Conservation (phyloP, 2,888 invertebrate genomes). For the Arctia plantaginis region DNA sequence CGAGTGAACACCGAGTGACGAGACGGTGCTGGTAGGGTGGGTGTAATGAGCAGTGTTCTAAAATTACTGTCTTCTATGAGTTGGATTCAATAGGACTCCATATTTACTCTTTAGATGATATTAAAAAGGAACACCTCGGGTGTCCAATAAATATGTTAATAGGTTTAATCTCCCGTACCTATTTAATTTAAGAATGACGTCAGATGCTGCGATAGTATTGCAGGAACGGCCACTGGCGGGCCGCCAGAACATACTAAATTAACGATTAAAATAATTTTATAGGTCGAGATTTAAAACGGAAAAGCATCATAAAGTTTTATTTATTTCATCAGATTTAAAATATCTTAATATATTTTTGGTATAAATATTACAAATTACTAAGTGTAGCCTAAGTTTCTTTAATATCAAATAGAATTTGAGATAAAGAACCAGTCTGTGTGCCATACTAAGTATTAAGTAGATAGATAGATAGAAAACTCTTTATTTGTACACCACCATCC, state of each 20-base stretch:
- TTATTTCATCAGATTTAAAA: constrained; percentile 6
- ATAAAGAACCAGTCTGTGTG: not conserved
- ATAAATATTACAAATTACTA: not conserved
- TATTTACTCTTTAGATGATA: too few species aligned
- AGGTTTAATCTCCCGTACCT: not conserved
- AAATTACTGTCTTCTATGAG: too few species aligned
- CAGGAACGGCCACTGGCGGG: constrained; percentile 3
- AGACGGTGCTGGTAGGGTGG: too few species aligned
- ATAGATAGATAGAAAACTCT: not conserved
- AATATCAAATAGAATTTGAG: not conserved
- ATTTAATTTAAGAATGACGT: constrained; percentile 4
- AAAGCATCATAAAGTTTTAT: constrained; percentile 13
- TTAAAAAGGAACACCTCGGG: too few species aligned
- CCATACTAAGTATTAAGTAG: not conserved
- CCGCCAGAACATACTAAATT: constrained; percentile 11
- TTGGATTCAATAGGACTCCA: too few species aligned
- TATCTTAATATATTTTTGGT: not conserved
- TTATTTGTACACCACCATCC: not conserved
- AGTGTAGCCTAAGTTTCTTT: not conserved
- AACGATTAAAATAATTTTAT: constrained; percentile 20
- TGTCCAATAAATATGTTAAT: not conserved
- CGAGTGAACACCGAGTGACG: too few species aligned
- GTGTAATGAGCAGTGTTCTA: too few species aligned
- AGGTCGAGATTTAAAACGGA: constrained; percentile 11
- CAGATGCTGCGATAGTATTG: not conserved